Base-by-base conservation (phyloP, 1,140 invertebrate species). In the Hycleus cichorii region DNA sequence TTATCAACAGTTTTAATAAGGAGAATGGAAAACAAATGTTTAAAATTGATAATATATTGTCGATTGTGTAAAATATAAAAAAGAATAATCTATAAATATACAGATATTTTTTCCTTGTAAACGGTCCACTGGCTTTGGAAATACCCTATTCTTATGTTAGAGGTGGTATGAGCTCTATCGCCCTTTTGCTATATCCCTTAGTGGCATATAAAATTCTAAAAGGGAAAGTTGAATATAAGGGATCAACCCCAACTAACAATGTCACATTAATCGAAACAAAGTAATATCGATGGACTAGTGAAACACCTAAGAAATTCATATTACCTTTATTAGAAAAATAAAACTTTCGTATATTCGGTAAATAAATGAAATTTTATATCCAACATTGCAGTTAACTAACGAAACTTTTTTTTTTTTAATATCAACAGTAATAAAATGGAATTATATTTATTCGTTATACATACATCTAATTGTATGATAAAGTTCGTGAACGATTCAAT, bases 241-340 rank as follows among this genome's bases (percentile, higher is more conserved):
- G 60, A 57, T 45, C 18, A 26, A 39, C 50, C 51, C 56, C 57
- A 12, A 43, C 57, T 65, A 62, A 59, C 52, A 62, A 55, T 62
- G 60, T 64, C 63, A 62, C 63, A 64, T 64, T 64, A 62, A 62
- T 59, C 59, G 63, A 64, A 64, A 64, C 59, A 61, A 64, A 64
- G 62, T 64, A 64, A 61, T 64, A 64, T 64, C 62, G 62, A 64
- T 64, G 62, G 62, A 42, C 50, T 50, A 53, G 18, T 42, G 58
- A 54, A 64, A 57, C 58, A 64, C 62, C 62, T 64, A 64, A 64
- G 53, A 57, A 50, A 64, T 48, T 64, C 46, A 47, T 46, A 47
- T 7, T 32, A 32, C 32, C 32, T 32, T 32, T 32, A 32, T 32
- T 32, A 7, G 32, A 32, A 32, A 32, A 32, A 32, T 32, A 32